These are phyloP conservation scores for Agrotis ipsilon DNA, from an alignment of 2,888 invertebrate genomes.

Conservation along the genomic window DNA sequence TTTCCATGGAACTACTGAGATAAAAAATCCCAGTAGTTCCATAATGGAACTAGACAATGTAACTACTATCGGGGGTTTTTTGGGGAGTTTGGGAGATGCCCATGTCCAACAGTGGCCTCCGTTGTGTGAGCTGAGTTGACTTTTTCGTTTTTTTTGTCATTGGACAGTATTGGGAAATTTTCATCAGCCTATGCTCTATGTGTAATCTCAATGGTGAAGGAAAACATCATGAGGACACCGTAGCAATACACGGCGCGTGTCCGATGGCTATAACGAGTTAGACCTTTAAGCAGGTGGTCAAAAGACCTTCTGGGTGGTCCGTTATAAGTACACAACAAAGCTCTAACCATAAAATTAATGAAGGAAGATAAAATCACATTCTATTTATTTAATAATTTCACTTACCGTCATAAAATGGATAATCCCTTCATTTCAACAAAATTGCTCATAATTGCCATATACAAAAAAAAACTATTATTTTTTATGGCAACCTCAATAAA, in stretches of 20 bases:
- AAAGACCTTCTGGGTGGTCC: background rate
- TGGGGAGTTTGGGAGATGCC: background rate
- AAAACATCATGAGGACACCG: background rate
- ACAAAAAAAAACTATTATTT: slow-evolving; percentile 27
- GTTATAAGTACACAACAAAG: background rate
- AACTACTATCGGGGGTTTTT: too few species aligned
- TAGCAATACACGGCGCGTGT: background rate
- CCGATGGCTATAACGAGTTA: too few species aligned
- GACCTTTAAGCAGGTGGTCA: background rate
- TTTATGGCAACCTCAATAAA: slow-evolving; percentile 44
- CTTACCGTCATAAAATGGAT: slow-evolving; percentile 3
- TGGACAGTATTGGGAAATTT: background rate
- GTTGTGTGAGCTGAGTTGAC: background rate
- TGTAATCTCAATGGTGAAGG: background rate
- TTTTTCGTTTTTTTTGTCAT: background rate
- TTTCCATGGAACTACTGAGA: too few species aligned
- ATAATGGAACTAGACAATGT: too few species aligned
- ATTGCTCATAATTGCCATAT: slow-evolving; percentile 17
- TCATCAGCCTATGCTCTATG: background rate
- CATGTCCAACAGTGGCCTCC: background rate
- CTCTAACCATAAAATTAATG: slow-evolving; percentile 14
- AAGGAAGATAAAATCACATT: background rate
- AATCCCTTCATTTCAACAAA: slow-evolving; percentile 21
- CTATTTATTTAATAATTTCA: slow-evolving; percentile 24
- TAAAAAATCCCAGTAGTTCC: too few species aligned